phyloP scores from a whole-genome alignment of 2,888 invertebrate genomes.

The Rhagonycha fulva region DNA sequence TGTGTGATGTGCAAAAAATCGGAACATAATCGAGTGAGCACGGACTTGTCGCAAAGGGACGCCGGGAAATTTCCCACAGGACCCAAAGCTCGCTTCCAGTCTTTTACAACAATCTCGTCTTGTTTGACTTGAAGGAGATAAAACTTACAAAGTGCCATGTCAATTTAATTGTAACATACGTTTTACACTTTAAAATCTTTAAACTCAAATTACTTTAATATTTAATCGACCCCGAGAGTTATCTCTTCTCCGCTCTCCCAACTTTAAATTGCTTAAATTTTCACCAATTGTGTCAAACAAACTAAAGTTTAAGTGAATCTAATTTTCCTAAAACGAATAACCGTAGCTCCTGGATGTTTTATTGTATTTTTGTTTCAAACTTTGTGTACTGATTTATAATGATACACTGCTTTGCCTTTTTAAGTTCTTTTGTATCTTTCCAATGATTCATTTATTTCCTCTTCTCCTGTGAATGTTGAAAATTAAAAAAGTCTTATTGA shows the following conservation, averaged over 20 bases:
- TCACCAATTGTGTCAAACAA: not conserved
- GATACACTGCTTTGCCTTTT: not conserved
- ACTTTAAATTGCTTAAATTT: not conserved
- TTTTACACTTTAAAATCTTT: constrained; percentile 19
- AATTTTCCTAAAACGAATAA: constrained; percentile 1
- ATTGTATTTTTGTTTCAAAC: not conserved
- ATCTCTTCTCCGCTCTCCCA: not conserved
- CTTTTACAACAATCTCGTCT: constrained; percentile 31
- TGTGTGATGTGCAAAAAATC: constrained; percentile 36
- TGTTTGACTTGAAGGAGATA: constrained; percentile 37
- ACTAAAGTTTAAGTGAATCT: not conserved
- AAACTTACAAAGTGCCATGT: constrained; percentile 39
- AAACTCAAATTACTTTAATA: not conserved
- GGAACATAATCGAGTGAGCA: constrained; percentile 37
- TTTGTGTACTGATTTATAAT: not conserved
- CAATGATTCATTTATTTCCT: not conserved
- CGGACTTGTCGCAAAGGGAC: constrained; percentile 35
- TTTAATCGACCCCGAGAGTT: not conserved
- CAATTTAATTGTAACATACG: constrained; percentile 38
- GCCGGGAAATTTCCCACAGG: constrained; percentile 39
- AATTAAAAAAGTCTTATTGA: constrained; percentile 1
- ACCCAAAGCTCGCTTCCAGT: constrained; percentile 21
- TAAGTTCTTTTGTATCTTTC: not conserved
- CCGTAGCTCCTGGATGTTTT: not conserved
- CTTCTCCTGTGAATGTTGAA: not conserved